Conservation (phyloP, 2,888 invertebrate genomes). For the Seira sanloemensis region DNA sequence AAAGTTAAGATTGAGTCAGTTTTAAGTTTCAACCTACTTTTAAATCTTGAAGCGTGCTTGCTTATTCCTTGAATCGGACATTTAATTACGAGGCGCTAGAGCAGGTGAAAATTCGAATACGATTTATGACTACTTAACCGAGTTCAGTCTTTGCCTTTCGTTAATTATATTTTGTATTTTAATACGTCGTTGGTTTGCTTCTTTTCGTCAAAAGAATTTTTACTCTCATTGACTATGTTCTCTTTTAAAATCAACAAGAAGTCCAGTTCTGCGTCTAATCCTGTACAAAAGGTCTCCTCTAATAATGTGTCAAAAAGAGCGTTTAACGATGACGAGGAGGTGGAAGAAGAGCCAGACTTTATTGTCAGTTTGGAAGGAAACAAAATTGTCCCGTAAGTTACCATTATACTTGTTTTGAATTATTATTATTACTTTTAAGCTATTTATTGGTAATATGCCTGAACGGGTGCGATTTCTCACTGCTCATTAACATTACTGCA, state of each 20-base stretch:
- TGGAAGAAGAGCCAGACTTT: slow-evolving; percentile 71
- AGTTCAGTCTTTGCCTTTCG: too few species aligned
- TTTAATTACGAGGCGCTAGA: too few species aligned
- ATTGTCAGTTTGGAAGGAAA: slow-evolving; percentile 68
- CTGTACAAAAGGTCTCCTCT: background rate
- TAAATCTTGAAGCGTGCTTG: too few species aligned
- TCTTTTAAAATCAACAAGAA: slow-evolving; percentile 59
- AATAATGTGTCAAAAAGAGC: slow-evolving; percentile 21
- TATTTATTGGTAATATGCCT: background rate
- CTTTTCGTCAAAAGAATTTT: background rate
- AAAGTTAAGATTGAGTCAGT: too few species aligned
- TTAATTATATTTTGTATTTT: background rate
- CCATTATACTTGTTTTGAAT: background rate
- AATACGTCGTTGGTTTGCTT: too few species aligned
- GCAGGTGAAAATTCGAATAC: slow-evolving; percentile 1
- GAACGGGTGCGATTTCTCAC: too few species aligned
- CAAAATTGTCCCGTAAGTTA: slow-evolving; percentile 70
- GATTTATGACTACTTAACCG: too few species aligned
- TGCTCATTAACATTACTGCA: too few species aligned
- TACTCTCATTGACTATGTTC: slow-evolving; percentile 34
- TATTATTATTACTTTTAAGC: slow-evolving; percentile 14
- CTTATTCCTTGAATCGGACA: too few species aligned
- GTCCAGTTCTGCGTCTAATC: background rate
- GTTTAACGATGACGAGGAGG: slow-evolving; percentile 66
- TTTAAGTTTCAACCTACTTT: too few species aligned